Percentiles rank a stretch among this genome's conserved stretches.
Conservation (phyloP, 2,888 invertebrate genomes). For the Labia minor region DNA sequence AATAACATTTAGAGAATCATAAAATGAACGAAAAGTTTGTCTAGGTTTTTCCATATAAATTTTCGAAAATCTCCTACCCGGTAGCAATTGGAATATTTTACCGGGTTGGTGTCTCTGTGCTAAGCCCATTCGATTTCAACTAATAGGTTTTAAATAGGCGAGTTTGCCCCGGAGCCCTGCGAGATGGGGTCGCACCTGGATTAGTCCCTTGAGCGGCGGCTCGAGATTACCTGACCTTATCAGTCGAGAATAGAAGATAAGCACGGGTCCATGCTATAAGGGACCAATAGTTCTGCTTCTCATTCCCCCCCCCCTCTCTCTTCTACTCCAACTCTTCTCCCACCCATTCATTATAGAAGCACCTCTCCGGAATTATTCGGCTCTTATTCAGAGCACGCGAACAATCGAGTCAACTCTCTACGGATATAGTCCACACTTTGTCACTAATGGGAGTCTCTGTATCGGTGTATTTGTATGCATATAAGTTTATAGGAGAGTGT, state of each 20-base stretch:
- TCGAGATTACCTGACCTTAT: conserved; percentile 8
- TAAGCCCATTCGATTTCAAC: conserved; percentile 1
- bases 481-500: no score
- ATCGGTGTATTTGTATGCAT: neutral
- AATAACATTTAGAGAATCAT: no score
- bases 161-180: neutral
- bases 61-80: no score
- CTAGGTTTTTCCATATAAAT: no score
- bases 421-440: neutral
- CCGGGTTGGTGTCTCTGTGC: neutral
- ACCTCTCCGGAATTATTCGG: neutral
- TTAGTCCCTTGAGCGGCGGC: neutral
- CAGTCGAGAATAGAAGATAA: neutral
- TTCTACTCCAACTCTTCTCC: no score
- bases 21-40: no score
- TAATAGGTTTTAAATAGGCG: conserved; percentile 8
- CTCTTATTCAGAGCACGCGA: conserved; percentile 1
- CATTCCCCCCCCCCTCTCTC: no score
- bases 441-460: neutral
- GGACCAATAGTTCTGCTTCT: neutral
- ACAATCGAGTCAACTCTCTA: conserved; percentile 9
- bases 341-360: neutral
- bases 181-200: conserved; percentile 13
- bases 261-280: neutral
- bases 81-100: neutral